phyloP scores from a whole-genome alignment of 2,113 vertebrate species.

The Scophthalmus maximus region DNA sequence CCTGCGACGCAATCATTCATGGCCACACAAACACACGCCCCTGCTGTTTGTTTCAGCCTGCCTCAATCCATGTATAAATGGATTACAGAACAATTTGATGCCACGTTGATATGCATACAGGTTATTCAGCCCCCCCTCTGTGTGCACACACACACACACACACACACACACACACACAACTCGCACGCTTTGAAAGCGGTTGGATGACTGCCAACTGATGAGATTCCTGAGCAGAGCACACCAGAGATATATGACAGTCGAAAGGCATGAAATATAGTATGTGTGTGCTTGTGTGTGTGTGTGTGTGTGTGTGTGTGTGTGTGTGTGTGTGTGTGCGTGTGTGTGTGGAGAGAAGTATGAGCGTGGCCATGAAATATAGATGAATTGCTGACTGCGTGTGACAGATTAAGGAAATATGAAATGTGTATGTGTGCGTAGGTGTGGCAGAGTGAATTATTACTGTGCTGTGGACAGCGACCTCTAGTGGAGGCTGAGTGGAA shows the following conservation, averaged over 20 bases:
- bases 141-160: conserved; percentile 5
- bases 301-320: not conserved
- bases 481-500: too few species aligned
- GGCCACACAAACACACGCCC: not conserved
- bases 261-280: conserved; percentile 26
- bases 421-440: too few species aligned
- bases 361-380: conserved; percentile 45
- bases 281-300: not conserved
- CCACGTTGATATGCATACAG: conserved; percentile 6
- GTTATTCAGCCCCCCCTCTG: not conserved
- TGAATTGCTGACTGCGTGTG: too few species aligned
- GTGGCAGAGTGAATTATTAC: conserved; percentile 3
- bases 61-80: conserved; percentile 23
- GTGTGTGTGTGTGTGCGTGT: not conserved
- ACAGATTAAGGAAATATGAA: too few species aligned
- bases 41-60: conserved; percentile 4
- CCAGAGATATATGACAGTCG: conserved; percentile 11
- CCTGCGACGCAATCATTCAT: conserved; percentile 8
- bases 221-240: conserved; percentile 39
- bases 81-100: conserved; percentile 48
- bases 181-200: conserved; percentile 18
- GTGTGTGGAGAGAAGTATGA: conserved; percentile 11
- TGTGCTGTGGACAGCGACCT: too few species aligned
- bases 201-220: conserved; percentile 36
- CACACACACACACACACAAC: conserved; percentile 3